Conservation (phyloP, 2,113 vertebrate species). For the Cyprinus carpio region DNA sequence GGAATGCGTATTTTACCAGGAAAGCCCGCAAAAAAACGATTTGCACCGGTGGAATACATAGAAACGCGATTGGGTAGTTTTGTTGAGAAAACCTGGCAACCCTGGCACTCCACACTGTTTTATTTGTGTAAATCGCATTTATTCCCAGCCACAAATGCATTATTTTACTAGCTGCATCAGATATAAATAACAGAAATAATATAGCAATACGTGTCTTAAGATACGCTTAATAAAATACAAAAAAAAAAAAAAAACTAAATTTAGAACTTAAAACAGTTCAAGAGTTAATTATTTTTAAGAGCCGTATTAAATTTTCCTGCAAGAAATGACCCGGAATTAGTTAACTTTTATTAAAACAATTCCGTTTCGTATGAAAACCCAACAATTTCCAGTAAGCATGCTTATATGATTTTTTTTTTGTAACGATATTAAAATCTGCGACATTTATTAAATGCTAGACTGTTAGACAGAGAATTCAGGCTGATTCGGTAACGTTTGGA, state of each 20-base stretch:
- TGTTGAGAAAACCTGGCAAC: too few relatives aligned
- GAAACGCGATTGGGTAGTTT: too few relatives aligned
- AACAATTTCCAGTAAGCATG: not conserved
- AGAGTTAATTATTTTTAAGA: not conserved
- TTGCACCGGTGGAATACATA: too few relatives aligned
- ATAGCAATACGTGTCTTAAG: not conserved
- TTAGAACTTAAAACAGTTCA: not conserved
- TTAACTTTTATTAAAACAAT: not conserved
- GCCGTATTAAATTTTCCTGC: too few relatives aligned
- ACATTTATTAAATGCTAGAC: not conserved
- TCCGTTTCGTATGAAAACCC: too few relatives aligned
- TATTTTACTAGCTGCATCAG: not conserved
- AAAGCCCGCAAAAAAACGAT: too few relatives aligned
- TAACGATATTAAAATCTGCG: too few relatives aligned
- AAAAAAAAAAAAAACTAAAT: too few relatives aligned
- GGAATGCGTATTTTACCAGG: too few relatives aligned
- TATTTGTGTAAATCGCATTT: not conserved
- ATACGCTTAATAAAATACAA: not conserved
- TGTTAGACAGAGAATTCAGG: not conserved
- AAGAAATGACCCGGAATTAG: too few relatives aligned
- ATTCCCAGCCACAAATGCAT: not conserved
- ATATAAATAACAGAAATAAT: not conserved
- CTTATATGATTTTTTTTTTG: not conserved
- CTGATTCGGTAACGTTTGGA: too few relatives aligned
- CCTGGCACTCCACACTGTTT: not conserved